These are phyloP conservation scores for Halictus rubicundus DNA, from an alignment of 1,140 invertebrate genomes.

Conservation along the genomic window DNA sequence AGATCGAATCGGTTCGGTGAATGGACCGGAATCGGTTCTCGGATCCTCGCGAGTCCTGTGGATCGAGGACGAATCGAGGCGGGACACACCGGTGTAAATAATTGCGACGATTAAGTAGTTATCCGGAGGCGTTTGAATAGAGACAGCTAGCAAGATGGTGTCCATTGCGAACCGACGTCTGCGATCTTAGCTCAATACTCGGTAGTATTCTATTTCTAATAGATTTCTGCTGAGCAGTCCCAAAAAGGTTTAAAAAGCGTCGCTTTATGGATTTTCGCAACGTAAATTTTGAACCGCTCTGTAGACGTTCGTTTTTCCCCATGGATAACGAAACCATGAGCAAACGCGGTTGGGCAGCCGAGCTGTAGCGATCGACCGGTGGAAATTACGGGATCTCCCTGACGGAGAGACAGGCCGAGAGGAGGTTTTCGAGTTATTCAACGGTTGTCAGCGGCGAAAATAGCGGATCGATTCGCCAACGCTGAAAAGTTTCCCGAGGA, in stretches of 20 bases:
- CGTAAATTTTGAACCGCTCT: too few relatives aligned
- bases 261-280: too few relatives aligned
- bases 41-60: neutral
- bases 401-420: too few relatives aligned
- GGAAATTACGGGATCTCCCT: neutral
- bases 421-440: neutral
- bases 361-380: neutral
- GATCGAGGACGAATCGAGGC: neutral
- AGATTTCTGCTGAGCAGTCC: too few relatives aligned
- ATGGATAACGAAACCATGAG: too few relatives aligned
- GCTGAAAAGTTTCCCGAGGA: slow-evolving; percentile 2
- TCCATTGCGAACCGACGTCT: too few relatives aligned
- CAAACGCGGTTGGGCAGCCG: neutral
- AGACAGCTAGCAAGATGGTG: too few relatives aligned
- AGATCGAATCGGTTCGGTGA: slow-evolving; percentile 14
- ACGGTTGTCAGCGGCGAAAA: neutral
- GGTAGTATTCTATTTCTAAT: too few relatives aligned
- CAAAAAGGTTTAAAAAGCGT: too few relatives aligned
- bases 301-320: too few relatives aligned
- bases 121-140: neutral
- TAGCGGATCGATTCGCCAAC: slow-evolving; percentile 19
- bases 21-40: neutral
- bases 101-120: slow-evolving; percentile 20
- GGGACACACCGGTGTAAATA: slow-evolving; percentile 1
- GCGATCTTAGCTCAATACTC: too few relatives aligned